Evolutionary conservation across 2,888 invertebrate genomes (phyloP), one percentile per base, ranked within the genome.

Genomic region (Agrilus biguttatus): DNA sequence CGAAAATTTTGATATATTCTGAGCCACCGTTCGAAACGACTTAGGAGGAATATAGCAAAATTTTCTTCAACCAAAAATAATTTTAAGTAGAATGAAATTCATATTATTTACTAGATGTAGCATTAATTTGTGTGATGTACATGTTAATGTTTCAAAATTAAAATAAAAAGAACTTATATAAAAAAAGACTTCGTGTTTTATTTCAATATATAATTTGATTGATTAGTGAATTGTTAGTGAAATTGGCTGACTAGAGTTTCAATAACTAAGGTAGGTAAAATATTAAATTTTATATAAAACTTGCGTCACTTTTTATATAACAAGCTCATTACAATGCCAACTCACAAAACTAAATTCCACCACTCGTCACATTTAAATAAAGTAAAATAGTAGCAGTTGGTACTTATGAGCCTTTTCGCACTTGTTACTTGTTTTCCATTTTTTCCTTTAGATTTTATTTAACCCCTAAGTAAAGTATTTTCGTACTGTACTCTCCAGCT

Each of bases 141-240:
- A 66, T 66, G 66, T 66, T 66, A 62, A 58, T 56, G 60, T 57
- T 63, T 65, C 65, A 62, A 66, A 66, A 66, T 65, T 66, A 61
- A 63, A 62, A 66, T 66, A 64, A 66, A 67, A 65, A 60, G 59
- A 62, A 65, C 63, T 59, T 28, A 28, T 28, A 28, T 28, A 58
- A 60, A 56, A 60, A 56, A 54, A 52, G 54, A 50, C 52, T 48
- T 50, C 48, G 54, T 54, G 53, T 60, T 57, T 61, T 58, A 53
- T 57, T 59, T 54, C 46, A 49, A 42, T 46, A 51, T 50, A 48
- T 42, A 37, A 21, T 47, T 17, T 23, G 19, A 37, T 23, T 33
- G 19, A 36, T 46, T 47, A 32, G 38, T 43, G 40, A 50, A 50
- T 53, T 52, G 51, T 48, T 50, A 45, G 40, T 36, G 38, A 47